phyloP scores from a whole-genome alignment of 1,140 invertebrate species.

The Solenopsis invicta region DNA sequence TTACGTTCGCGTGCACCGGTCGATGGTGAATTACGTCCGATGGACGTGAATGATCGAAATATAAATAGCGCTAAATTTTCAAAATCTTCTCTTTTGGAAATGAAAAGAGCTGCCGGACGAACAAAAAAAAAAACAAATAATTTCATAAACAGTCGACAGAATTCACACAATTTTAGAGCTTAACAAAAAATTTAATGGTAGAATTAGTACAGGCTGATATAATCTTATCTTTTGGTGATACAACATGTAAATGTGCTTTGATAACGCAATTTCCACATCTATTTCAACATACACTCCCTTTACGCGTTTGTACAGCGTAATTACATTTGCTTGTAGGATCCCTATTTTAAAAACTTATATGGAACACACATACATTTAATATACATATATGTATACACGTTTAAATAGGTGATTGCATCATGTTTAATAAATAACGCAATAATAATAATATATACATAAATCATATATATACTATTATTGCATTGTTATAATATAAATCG shows the following conservation, averaged over 20 bases:
- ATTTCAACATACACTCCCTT: neutral
- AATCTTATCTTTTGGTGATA: slow-evolving; percentile 10
- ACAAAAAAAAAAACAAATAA: neutral
- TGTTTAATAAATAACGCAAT: neutral
- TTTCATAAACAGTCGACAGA: neutral
- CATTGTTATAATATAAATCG: no score
- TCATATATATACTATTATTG: no score
- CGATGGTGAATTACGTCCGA: slow-evolving; percentile 16
- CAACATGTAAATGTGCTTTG: neutral
- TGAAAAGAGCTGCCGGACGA: neutral
- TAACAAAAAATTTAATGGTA: neutral
- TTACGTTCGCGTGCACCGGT: slow-evolving; percentile 15
- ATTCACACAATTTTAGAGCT: neutral
- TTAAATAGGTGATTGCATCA: neutral
- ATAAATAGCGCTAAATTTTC: slow-evolving; percentile 44
- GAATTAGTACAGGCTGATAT: neutral
- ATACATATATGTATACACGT: neutral
- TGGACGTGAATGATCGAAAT: slow-evolving; percentile 35
- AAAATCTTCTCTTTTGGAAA: slow-evolving; percentile 19
- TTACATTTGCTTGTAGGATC: neutral
- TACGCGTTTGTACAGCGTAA: neutral
- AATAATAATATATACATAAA: neutral
- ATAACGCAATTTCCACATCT: slow-evolving; percentile 18
- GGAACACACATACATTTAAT: neutral
- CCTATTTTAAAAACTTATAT: neutral